A percentile compares a stretch with the other conserved stretches of the same genome.
Conservation (phyloP, 2,797 vertebrate species). For the Enteromius mattozi region DNA sequence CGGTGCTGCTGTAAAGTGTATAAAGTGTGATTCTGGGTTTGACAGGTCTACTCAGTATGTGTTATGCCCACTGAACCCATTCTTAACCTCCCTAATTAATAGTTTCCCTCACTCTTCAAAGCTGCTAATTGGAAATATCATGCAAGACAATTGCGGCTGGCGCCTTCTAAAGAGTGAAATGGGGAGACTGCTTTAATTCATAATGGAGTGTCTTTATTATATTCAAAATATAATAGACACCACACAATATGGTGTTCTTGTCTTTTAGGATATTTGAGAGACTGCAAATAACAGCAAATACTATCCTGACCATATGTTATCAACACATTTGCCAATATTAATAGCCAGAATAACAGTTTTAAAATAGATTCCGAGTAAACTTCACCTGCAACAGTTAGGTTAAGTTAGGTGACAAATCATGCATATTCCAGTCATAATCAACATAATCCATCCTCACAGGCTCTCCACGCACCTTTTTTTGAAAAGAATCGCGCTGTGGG, state of each 20-base stretch:
- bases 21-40: slow-evolving; percentile 63
- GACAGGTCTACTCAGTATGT: slow-evolving; percentile 62
- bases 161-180: slow-evolving; percentile 15
- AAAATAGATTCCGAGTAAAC: neutral
- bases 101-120: slow-evolving; percentile 65
- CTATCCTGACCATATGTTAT: neutral
- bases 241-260: neutral
- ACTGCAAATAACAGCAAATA: neutral
- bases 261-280: neutral
- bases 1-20: slow-evolving; percentile 63
- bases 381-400: neutral
- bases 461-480: slow-evolving; percentile 60
- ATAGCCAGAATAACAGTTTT: neutral
- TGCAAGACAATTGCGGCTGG: slow-evolving; percentile 51
- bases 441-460: slow-evolving; percentile 19
- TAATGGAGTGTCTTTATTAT: neutral
- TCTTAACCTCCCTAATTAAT: slow-evolving; percentile 74
- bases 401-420: neutral
- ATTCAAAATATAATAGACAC: neutral
- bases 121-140: slow-evolving; percentile 67
- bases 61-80: slow-evolving; percentile 66
- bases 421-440: slow-evolving; percentile 11
- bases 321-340: neutral
- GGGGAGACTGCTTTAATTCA: neutral
- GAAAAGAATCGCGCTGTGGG: slow-evolving; percentile 71